Conservation (phyloP, 2,797 vertebrate genomes). For the Spinus olivaceus region DNA sequence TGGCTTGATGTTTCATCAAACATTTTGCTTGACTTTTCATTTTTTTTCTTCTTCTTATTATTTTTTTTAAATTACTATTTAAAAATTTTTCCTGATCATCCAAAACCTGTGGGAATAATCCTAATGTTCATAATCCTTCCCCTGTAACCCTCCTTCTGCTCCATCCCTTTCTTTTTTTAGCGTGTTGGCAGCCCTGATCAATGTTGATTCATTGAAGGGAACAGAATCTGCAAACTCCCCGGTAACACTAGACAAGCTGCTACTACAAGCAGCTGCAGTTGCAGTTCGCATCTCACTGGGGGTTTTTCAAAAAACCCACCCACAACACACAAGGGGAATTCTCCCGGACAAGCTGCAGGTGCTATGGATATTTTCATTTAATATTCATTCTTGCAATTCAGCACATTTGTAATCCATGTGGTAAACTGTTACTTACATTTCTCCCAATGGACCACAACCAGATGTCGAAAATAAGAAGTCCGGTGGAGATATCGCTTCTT, state of each 20-base stretch:
- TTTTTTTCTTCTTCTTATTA: neutral
- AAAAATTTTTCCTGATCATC: slow-evolving; percentile 16
- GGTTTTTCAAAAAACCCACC: slow-evolving; percentile 75
- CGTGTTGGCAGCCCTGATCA: slow-evolving; percentile 57
- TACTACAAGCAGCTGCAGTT: slow-evolving; percentile 79
- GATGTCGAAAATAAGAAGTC: slow-evolving; percentile 69
- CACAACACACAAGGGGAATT: slow-evolving; percentile 78
- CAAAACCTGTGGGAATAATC: slow-evolving; percentile 50
- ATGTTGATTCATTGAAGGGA: slow-evolving; percentile 66
- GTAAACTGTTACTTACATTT: slow-evolving; percentile 81
- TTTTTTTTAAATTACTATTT: neutral
- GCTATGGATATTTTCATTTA: slow-evolving; percentile 83
- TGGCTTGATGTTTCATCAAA: neutral
- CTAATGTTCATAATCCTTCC: slow-evolving; percentile 34
- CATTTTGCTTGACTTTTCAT: neutral
- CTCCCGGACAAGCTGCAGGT: slow-evolving; percentile 81
- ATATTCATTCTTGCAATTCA: slow-evolving; percentile 85
- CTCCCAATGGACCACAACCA: slow-evolving; percentile 71
- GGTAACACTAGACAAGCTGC: slow-evolving; percentile 69
- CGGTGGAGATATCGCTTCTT: slow-evolving; percentile 59
- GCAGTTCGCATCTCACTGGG: slow-evolving; percentile 72
- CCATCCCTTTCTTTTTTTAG: slow-evolving; percentile 20
- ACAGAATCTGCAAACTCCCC: slow-evolving; percentile 67
- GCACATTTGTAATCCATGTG: slow-evolving; percentile 85
- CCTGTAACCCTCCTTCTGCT: neutral